These are phyloP conservation scores for Abrostola tripartita DNA, from an alignment of 2,888 invertebrate species.

Conservation along the genomic window DNA sequence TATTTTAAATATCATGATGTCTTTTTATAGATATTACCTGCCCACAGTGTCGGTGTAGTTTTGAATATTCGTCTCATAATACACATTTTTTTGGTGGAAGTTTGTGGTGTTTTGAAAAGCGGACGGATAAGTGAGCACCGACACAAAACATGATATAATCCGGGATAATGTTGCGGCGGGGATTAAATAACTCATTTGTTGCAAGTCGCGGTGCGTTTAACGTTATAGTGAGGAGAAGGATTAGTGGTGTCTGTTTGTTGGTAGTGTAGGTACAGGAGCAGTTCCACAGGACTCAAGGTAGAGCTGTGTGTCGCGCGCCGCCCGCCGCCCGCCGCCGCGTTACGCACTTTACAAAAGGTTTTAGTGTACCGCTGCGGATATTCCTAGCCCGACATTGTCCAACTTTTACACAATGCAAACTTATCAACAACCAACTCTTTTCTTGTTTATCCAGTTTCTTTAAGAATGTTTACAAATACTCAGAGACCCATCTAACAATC, in stretches of 20 bases:
- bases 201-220: conserved; percentile 78
- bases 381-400: conserved; percentile 59
- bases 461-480: conserved; percentile 31
- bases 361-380: conserved; percentile 56
- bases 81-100: conserved; percentile 56
- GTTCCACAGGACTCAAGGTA: conserved; percentile 65
- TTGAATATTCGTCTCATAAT: conserved; percentile 55
- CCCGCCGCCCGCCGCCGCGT: conserved; percentile 65
- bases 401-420: conserved; percentile 53
- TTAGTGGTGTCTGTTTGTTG: conserved; percentile 79
- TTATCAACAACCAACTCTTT: conserved; percentile 46
- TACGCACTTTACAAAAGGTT: conserved; percentile 73
- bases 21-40: conserved; percentile 59
- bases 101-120: conserved; percentile 71
- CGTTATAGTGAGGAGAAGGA: conserved; percentile 79
- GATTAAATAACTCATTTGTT: conserved; percentile 82
- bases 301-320: conserved; percentile 56
- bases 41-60: conserved; percentile 56
- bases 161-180: conserved; percentile 78
- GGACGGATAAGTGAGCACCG: conserved; percentile 73
- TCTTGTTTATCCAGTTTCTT: conserved; percentile 1
- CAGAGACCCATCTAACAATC: conserved; percentile 26
- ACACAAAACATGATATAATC: conserved; percentile 83
- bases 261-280: conserved; percentile 71
- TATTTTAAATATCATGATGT: conserved; percentile 58